These are phyloP conservation scores for Lutjanus argentimaculatus DNA, from an alignment of 2,797 vertebrate genomes.

Conservation along the genomic window DNA sequence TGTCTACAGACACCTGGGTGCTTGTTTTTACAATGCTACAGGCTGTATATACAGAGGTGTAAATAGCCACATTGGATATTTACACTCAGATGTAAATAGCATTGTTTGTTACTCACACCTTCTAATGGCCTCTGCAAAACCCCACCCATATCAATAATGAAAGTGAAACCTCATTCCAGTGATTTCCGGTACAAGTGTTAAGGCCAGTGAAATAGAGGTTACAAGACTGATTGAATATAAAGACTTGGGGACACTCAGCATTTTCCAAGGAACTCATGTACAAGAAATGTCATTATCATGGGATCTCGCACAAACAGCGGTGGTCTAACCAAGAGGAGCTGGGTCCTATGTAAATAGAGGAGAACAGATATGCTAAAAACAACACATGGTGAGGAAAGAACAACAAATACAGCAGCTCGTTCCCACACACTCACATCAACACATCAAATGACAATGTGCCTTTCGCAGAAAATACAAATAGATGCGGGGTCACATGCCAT, in stretches of 20 bases:
- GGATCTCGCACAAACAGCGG: slow-evolving; percentile 68
- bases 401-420: slow-evolving; percentile 81
- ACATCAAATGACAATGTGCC: slow-evolving; percentile 61
- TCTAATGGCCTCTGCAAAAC: background rate
- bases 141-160: background rate
- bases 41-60: too few relatives aligned
- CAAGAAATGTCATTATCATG: slow-evolving; percentile 46
- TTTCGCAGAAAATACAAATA: slow-evolving; percentile 67
- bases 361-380: slow-evolving; percentile 81
- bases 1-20: too few relatives aligned
- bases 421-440: slow-evolving; percentile 82
- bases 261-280: background rate
- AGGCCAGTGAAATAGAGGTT: background rate
- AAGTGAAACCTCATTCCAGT: background rate
- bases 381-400: slow-evolving; percentile 76
- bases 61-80: too few relatives aligned
- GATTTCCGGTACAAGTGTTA: background rate
- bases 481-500: slow-evolving; percentile 42
- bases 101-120: too few relatives aligned
- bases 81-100: too few relatives aligned
- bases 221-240: background rate
- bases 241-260: background rate
- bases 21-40: too few relatives aligned
- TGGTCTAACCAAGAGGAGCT: slow-evolving; percentile 43
- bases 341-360: slow-evolving; percentile 73